Evolutionary conservation across 2,888 invertebrate genomes (phyloP).

Genomic region (Junonia oenone): DNA sequence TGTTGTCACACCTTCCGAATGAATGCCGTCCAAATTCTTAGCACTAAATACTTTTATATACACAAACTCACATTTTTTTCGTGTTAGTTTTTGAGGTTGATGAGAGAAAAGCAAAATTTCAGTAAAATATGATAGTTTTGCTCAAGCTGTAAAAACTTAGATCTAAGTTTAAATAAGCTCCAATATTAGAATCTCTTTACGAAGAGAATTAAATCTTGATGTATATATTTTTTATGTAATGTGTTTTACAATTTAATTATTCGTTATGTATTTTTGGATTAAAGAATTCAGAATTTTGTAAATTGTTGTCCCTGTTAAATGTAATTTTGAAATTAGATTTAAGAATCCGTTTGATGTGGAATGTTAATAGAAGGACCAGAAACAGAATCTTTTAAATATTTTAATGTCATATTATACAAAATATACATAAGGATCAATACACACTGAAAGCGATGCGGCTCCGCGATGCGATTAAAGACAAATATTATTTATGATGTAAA

Average conservation of each 20-base stretch:
- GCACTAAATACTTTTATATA: background rate
- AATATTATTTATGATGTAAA: too few species aligned
- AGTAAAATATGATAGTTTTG: background rate
- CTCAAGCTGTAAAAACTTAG: background rate
- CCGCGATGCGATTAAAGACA: too few species aligned
- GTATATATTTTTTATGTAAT: background rate
- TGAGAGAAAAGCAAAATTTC: background rate
- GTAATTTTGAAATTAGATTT: too few species aligned
- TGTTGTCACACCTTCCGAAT: slow-evolving; percentile 19
- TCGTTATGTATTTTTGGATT: background rate
- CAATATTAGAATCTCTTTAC: background rate
- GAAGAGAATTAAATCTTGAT: slow-evolving; percentile 1
- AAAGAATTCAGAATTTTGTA: background rate
- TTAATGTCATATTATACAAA: background rate
- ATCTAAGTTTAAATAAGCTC: background rate
- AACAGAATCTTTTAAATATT: background rate
- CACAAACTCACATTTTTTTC: background rate
- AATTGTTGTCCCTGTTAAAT: too few species aligned
- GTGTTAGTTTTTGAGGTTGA: background rate
- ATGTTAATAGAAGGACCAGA: background rate
- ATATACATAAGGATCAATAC: background rate
- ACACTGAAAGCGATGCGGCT: too few species aligned
- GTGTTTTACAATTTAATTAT: background rate
- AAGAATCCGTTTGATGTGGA: too few species aligned
- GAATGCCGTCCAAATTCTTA: slow-evolving; percentile 17